phyloP scores from a whole-genome alignment of 2,888 invertebrate species.

The Hydraecia micacea region DNA sequence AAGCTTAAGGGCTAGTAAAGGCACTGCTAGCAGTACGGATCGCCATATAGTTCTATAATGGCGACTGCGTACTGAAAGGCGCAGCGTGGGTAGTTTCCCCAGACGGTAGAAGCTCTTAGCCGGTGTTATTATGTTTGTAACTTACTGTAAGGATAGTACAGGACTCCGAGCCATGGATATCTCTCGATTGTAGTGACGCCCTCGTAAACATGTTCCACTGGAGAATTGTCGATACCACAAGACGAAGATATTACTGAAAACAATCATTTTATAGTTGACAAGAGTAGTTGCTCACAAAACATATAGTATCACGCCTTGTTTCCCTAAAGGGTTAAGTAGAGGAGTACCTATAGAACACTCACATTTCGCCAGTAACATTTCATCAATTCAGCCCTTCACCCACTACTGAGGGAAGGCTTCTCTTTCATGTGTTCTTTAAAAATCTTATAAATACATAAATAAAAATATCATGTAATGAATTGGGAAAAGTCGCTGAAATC shows the following conservation, averaged over 20 bases:
- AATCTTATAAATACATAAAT: no score
- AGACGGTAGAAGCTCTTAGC: not conserved
- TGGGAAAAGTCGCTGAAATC: no score
- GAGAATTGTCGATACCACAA: conserved; percentile 72
- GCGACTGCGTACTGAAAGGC: not conserved
- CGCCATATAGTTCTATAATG: not conserved
- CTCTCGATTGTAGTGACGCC: conserved; percentile 66
- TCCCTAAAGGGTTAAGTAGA: not conserved
- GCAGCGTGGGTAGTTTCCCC: not conserved
- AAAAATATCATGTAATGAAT: no score
- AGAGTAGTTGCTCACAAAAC: not conserved
- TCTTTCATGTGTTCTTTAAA: no score
- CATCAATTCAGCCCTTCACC: no score
- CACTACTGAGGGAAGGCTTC: no score
- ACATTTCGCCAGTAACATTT: not conserved
- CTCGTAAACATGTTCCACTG: conserved; percentile 57
- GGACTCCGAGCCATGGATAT: conserved; percentile 75
- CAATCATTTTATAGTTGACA: not conserved
- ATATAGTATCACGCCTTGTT: not conserved
- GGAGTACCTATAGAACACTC: not conserved
- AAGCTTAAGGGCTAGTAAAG: not conserved
- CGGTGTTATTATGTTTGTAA: not conserved
- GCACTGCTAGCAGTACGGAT: not conserved
- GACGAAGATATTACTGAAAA: conserved; percentile 38
- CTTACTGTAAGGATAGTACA: conserved; percentile 70